Conservation (phyloP, 2,888 invertebrate species). For the Pandemis corylana region DNA sequence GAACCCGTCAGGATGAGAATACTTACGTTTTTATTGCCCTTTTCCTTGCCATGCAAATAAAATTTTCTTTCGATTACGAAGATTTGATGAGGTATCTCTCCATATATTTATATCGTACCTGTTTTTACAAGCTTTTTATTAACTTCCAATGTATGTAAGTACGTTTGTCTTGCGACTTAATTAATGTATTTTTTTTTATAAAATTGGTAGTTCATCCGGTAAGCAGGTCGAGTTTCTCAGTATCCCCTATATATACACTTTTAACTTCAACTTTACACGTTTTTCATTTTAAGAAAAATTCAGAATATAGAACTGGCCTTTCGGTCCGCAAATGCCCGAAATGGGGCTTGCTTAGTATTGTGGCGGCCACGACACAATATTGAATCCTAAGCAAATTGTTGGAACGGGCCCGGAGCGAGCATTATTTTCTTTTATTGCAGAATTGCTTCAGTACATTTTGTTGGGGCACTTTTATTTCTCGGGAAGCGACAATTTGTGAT, state of each 20-base stretch:
- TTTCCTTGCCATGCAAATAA: conserved; percentile 59
- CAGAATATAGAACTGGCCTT: conserved; percentile 3
- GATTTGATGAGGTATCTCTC: conserved; percentile 32
- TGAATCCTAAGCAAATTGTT: conserved; percentile 69
- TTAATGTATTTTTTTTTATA: too few relatives aligned
- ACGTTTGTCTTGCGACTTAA: too few relatives aligned
- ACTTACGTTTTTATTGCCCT: conserved; percentile 65
- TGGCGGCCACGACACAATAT: conserved; percentile 51
- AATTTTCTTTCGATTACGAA: conserved; percentile 51
- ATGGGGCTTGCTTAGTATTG: conserved; percentile 33
- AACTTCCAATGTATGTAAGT: too few relatives aligned
- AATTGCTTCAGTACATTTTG: conserved; percentile 57
- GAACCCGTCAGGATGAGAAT: conserved; percentile 56
- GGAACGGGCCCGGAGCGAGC: conserved; percentile 59
- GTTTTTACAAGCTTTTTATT: neutral
- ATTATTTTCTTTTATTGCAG: conserved; percentile 69
- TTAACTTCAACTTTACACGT: neutral
- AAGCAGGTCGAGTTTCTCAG: too few relatives aligned
- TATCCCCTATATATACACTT: neutral
- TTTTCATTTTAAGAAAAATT: neutral
- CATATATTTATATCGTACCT: neutral
- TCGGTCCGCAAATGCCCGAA: conserved; percentile 6
- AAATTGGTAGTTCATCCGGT: too few relatives aligned
- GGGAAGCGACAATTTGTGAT: conserved; percentile 54
- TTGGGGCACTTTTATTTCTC: conserved; percentile 56